Evolutionary conservation across 2,113 vertebrate species (phyloP).

Genomic region (Microcebus jonahi): DNA sequence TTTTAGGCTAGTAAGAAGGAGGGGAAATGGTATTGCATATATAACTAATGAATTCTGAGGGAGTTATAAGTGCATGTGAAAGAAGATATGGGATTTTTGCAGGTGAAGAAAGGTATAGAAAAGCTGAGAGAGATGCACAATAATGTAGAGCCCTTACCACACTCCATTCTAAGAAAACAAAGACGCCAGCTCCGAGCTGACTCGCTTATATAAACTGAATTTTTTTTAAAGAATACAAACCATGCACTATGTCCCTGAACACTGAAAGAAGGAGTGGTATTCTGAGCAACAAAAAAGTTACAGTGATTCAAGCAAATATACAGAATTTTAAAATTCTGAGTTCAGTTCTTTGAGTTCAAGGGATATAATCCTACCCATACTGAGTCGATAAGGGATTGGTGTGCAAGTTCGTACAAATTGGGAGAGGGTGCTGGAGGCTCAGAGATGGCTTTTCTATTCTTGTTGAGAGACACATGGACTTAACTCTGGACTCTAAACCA

Average conservation of each 20-base stretch:
- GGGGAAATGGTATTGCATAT: neutral
- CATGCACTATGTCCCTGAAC: neutral
- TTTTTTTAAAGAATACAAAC: neutral
- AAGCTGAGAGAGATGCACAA: neutral
- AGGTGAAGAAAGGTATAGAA: conserved; percentile 17
- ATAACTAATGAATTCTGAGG: neutral
- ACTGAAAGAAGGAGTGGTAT: neutral
- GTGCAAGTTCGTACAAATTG: neutral
- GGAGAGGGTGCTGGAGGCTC: neutral
- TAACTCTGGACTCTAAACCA: neutral
- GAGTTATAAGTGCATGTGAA: neutral
- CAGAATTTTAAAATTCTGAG: conserved; percentile 26
- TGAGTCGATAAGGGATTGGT: neutral
- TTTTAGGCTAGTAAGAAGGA: neutral
- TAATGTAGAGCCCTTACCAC: neutral
- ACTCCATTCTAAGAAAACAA: neutral
- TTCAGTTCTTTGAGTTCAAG: neutral
- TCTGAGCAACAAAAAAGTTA: neutral
- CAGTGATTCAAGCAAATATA: neutral
- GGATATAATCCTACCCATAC: neutral
- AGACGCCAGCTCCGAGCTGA: neutral
- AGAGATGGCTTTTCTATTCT: neutral
- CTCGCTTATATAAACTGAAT: neutral
- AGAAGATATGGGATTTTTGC: neutral
- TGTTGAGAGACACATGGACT: neutral